Conservation (phyloP, 2,113 vertebrate genomes). For the Pao palembangensis region DNA sequence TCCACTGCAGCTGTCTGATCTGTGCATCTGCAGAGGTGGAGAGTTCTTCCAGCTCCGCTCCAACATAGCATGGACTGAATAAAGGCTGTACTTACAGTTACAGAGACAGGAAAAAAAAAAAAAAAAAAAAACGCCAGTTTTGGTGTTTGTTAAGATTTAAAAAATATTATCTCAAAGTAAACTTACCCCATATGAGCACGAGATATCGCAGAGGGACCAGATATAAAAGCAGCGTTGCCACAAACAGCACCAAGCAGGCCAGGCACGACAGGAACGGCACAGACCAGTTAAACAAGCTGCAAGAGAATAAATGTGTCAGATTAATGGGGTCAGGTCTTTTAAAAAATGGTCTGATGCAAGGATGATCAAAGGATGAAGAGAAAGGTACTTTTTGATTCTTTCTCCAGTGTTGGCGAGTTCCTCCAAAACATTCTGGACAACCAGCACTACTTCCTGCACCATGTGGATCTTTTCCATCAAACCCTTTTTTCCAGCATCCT, state of each 20-base stretch:
- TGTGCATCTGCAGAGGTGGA: constrained; percentile 64
- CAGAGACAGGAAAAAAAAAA: background rate
- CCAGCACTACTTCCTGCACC: constrained; percentile 93
- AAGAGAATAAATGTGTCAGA: constrained; percentile 11
- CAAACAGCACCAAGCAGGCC: constrained; percentile 80
- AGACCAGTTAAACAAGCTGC: constrained; percentile 94
- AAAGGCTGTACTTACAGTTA: background rate
- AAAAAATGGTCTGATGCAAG: background rate
- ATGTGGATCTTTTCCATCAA: constrained; percentile 94
- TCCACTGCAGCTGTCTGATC: constrained; percentile 63
- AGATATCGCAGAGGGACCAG: constrained; percentile 89
- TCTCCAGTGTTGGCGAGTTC: constrained; percentile 90
- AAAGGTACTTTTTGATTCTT: constrained; percentile 90
- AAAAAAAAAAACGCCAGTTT: background rate
- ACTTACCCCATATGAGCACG: constrained; percentile 91
- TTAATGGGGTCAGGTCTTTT: background rate
- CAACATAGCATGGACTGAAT: constrained; percentile 32
- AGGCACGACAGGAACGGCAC: constrained; percentile 88
- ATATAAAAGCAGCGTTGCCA: constrained; percentile 78
- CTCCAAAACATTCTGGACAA: constrained; percentile 86
- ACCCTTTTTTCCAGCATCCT: constrained; percentile 92
- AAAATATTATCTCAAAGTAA: background rate
- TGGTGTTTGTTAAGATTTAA: background rate
- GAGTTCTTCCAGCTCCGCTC: constrained; percentile 45
- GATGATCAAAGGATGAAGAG: background rate